phyloP scores from a whole-genome alignment of 92 coral and sea anemone genomes.

The Parazoanthus swiftii region DNA sequence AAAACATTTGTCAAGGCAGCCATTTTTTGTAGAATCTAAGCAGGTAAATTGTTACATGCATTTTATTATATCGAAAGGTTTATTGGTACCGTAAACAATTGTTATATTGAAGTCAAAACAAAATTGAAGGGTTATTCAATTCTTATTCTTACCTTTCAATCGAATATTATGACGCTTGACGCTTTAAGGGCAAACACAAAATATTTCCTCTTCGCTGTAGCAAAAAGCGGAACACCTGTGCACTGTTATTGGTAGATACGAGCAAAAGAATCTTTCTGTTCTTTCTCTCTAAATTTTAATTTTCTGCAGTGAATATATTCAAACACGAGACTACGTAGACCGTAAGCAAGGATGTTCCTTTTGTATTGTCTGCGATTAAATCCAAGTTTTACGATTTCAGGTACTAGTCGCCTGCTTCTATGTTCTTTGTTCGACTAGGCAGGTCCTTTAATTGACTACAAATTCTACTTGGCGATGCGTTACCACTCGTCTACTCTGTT shows the following conservation, averaged over 20 bases:
- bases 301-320: neutral
- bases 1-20: no score
- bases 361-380: neutral
- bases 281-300: neutral
- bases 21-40: neutral
- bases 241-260: neutral
- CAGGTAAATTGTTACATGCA: neutral
- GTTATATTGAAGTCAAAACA: neutral
- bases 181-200: neutral
- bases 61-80: no score
- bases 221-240: neutral
- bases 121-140: neutral
- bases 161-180: neutral
- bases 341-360: neutral
- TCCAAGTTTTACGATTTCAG: neutral
- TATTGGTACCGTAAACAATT: neutral
- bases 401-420: neutral
- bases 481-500: neutral
- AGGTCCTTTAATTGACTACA: neutral
- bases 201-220: neutral
- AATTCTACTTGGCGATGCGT: neutral
- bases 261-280: neutral
- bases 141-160: neutral
- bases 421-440: neutral
- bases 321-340: neutral